phyloP scores from a whole-genome alignment of 2,113 vertebrate genomes.

The Todiramphus saurophagus region DNA sequence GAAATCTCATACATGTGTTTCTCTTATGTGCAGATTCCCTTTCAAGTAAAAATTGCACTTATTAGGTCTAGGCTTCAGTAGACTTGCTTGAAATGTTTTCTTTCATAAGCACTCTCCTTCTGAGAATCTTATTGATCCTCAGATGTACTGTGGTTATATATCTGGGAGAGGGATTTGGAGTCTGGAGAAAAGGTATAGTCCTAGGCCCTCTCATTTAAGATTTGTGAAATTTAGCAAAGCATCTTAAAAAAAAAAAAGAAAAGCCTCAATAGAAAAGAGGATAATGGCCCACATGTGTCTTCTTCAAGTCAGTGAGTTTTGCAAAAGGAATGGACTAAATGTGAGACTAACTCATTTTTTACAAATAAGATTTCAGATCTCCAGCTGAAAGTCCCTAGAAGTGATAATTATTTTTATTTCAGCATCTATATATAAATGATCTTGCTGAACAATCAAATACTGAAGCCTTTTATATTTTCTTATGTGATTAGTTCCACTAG shows the following conservation, averaged over 20 bases:
- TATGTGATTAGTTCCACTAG: background rate
- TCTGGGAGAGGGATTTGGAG: background rate
- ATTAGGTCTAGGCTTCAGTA: background rate
- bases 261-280: background rate
- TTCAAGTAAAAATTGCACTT: background rate
- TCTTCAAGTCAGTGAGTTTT: background rate
- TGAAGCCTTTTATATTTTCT: background rate
- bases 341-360: background rate
- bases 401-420: background rate
- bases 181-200: background rate
- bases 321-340: background rate
- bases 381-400: background rate
- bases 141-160: rapidly evolving
- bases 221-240: background rate
- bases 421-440: background rate
- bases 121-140: background rate
- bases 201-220: background rate
- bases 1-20: background rate
- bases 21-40: background rate
- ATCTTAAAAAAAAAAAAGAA: background rate
- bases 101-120: background rate
- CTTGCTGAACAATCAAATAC: conserved; percentile 7
- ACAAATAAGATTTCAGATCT: background rate
- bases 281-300: background rate
- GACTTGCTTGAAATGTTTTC: background rate